Percentiles rank a stretch among this genome's conserved stretches.
Conservation (phyloP, 2,113 vertebrate species). For the Odocoileus hemionus region DNA sequence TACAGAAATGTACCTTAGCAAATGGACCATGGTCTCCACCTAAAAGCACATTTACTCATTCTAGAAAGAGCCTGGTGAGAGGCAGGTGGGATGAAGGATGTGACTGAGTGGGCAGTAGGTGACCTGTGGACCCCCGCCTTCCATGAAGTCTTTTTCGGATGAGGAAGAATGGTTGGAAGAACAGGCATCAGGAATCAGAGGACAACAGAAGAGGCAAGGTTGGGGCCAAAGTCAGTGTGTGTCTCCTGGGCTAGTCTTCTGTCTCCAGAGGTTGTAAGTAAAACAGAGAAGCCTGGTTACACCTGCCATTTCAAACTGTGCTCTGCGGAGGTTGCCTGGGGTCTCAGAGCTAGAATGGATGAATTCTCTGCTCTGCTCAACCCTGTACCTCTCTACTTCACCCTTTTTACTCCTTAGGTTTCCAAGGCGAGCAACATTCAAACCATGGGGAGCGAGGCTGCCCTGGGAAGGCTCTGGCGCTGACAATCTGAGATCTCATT, state of each 20-base stretch:
- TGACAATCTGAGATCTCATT: background rate
- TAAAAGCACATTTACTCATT: conserved; percentile 39
- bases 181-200: rapidly evolving
- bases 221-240: background rate
- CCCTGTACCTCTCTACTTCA: rapidly evolving
- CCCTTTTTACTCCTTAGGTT: too few relatives aligned
- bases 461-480: background rate
- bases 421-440: rapidly evolving
- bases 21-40: conserved; percentile 41
- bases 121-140: background rate
- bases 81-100: background rate
- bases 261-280: rapidly evolving
- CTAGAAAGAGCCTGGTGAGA: background rate
- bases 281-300: background rate
- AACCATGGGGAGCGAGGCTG: rapidly evolving
- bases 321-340: rapidly evolving
- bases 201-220: background rate
- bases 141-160: rapidly evolving
- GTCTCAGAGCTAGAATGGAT: rapidly evolving
- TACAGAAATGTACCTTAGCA: conserved; percentile 43
- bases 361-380: rapidly evolving
- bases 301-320: background rate
- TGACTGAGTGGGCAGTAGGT: background rate
- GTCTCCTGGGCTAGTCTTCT: background rate
- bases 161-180: rapidly evolving